Base-by-base conservation (phyloP, 2,113 vertebrate genomes). In the Podarcis raffonei region DNA sequence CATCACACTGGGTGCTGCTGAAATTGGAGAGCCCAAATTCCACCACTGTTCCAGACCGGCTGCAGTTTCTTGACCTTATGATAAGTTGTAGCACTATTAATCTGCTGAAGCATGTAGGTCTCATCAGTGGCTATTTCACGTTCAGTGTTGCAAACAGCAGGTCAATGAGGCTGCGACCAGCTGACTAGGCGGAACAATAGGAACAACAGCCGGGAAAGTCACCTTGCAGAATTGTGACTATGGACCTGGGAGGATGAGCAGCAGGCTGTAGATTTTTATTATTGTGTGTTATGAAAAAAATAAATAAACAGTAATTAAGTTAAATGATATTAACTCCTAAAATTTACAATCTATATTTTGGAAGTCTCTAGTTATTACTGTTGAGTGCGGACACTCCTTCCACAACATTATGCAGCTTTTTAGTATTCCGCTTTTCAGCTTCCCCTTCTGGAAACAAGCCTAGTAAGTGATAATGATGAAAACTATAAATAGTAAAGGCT, bases 351-450 rank as follows among this genome's bases (percentile, higher is more conserved):
- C 59, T 82, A n/a, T 30, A 66, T 53, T 6, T 83, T 5, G 35
- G 20, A 42, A 66, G 15, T 48, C 22, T 30, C 3, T 57, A 57
- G 42, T 79, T 48, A 77, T 42, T 35, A 20, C 30, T 22, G 6
- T 32, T 11, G 48, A 53, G 48, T 53, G 48, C 48, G 23, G 23
- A 48, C n/a, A 32, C 62, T 84, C 53, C 30, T 83, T 27, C 42
- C 5, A 22, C 2, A 35, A 30, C 71, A n/a, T n/a, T 53, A 23
- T 78, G 65, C n/a, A 71, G 9, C 42, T 81, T 81, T 30, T 65
- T 74, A 82, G 53, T n/a, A 88, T 37, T 62, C 53, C n/a, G 48
- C 18, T 87, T 82, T 87, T 82, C 27, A 74, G 16, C 37, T 79
- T 62, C 48, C 23, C 69, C 27, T 25, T 68, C 48, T 9, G 48